Evolutionary conservation across 2,797 vertebrate species (phyloP).

Genomic region (Geotrypetes seraphini): DNA sequence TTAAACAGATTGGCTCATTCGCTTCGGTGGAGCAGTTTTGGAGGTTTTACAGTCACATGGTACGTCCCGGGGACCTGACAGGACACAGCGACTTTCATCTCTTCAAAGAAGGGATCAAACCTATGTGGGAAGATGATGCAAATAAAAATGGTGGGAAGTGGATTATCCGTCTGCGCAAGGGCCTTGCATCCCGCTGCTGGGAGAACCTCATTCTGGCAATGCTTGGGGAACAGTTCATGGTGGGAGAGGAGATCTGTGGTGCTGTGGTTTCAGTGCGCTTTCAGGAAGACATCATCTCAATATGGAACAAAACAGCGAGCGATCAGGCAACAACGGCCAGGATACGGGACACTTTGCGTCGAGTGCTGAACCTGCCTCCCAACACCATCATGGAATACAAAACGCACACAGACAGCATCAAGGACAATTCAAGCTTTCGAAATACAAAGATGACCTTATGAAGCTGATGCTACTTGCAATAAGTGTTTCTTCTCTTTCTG

Average conservation of each 20-base stretch:
- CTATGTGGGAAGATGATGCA: constrained; percentile 75
- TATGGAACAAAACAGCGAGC: constrained; percentile 73
- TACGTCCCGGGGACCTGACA: constrained; percentile 69
- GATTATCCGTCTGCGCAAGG: constrained; percentile 77
- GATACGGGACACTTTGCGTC: constrained; percentile 63
- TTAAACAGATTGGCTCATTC: constrained; percentile 71
- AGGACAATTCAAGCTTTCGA: constrained; percentile 74
- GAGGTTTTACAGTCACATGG: constrained; percentile 74
- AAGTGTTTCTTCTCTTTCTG: constrained; percentile 27
- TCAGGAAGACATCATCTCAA: constrained; percentile 77
- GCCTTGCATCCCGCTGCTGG: constrained; percentile 94
- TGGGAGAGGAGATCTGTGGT: constrained; percentile 96
- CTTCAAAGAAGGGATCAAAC: constrained; percentile 73
- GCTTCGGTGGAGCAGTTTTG: constrained; percentile 72
- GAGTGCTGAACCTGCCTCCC: constrained; percentile 71
- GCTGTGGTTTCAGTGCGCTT: constrained; percentile 93
- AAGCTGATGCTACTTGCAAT: constrained; percentile 46
- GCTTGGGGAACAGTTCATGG: constrained; percentile 97
- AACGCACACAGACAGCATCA: constrained; percentile 74
- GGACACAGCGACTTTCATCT: constrained; percentile 73
- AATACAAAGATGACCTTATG: constrained; percentile 73
- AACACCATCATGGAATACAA: constrained; percentile 77
- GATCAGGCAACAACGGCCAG: constrained; percentile 70
- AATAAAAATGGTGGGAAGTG: constrained; percentile 73
- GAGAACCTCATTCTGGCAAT: constrained; percentile 96